These are phyloP conservation scores for Nephrotoma flavescens DNA, from an alignment of 2,888 invertebrate species.

Conservation along the genomic window DNA sequence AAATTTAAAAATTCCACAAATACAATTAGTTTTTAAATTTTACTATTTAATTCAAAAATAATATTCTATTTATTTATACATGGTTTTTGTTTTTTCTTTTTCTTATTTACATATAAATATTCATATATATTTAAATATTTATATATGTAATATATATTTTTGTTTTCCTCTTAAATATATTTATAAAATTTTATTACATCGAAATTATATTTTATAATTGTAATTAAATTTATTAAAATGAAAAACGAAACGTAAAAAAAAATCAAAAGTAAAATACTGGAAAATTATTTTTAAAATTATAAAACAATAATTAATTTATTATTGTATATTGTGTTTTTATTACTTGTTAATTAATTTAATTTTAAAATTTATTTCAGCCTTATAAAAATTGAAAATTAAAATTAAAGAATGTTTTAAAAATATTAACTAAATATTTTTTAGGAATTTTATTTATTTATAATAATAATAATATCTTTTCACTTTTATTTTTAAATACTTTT, in stretches of 20 bases:
- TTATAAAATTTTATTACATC: neutral
- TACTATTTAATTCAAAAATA: neutral
- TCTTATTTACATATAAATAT: neutral
- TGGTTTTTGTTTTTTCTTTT: neutral
- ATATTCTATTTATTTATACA: neutral
- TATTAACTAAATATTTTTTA: neutral
- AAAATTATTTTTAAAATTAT: neutral
- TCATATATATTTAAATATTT: neutral
- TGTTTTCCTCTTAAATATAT: neutral
- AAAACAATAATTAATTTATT: neutral
- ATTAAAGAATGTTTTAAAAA: neutral
- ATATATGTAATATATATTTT: neutral
- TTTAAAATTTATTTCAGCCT: neutral
- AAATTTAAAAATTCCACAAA: neutral
- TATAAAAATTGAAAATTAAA: neutral
- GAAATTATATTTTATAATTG: neutral
- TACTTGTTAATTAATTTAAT: neutral
- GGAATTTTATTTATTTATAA: neutral
- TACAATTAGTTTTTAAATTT: neutral
- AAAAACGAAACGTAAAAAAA: neutral
- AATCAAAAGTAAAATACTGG: neutral
- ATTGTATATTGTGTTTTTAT: neutral
- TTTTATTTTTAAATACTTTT: neutral
- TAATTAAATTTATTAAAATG: neutral
- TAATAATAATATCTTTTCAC: neutral